Evolutionary conservation across 2,113 vertebrate species (phyloP).

Genomic region (Cyanocitta stelleri): DNA sequence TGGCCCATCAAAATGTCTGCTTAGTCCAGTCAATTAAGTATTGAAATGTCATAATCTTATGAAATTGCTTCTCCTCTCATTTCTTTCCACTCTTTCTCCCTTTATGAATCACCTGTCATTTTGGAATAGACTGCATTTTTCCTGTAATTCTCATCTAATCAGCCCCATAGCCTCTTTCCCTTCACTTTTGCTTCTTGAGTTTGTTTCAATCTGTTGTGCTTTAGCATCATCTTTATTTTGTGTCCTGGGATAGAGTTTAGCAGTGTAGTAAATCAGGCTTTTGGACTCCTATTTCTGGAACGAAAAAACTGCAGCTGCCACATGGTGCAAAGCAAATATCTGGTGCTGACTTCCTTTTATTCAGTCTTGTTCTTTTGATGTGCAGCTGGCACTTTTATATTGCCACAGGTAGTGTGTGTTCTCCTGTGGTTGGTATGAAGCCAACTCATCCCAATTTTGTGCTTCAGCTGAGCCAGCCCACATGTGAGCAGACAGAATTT

Average conservation of each 20-base stretch:
- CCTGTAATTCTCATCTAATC: not conserved
- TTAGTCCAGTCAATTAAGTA: not conserved
- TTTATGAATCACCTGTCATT: not conserved
- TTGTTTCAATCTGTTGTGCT: not conserved
- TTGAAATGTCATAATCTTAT: not conserved
- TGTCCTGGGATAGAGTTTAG: not conserved
- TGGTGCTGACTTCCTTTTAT: not conserved
- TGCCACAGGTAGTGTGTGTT: not conserved
- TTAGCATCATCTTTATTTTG: not conserved
- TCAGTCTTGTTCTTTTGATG: not conserved
- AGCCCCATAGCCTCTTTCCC: not conserved
- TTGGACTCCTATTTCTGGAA: not conserved
- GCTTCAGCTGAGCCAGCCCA: not conserved
- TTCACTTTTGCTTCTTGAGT: not conserved
- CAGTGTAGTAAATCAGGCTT: not conserved
- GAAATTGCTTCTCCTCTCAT: not conserved
- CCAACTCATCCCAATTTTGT: not conserved
- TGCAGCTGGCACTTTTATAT: not conserved
- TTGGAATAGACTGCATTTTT: not conserved
- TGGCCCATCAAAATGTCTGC: not conserved
- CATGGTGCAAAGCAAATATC: not conserved
- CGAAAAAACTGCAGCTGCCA: not conserved
- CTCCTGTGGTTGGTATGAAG: not conserved
- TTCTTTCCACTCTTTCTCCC: not conserved
- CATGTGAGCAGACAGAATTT: not conserved